These are phyloP conservation scores for Balaeniceps rex DNA, from an alignment of 2,113 vertebrate genomes.

Conservation along the genomic window DNA sequence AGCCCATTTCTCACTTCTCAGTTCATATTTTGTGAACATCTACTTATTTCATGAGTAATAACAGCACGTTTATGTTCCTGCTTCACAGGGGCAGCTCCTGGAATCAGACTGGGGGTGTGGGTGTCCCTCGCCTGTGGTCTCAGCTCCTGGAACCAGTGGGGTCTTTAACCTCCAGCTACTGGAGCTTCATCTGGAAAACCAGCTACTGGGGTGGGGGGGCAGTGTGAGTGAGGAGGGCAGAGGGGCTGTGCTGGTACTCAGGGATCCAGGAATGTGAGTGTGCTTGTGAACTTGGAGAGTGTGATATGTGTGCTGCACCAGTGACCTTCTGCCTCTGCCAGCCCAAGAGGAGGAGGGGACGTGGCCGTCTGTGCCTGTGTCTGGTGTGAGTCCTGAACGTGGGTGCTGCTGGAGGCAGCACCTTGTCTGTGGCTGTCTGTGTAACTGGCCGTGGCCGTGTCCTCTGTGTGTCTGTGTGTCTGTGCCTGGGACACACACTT, in stretches of 20 bases:
- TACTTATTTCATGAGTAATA: background rate
- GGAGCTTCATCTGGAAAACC: fast-evolving
- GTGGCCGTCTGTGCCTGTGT: background rate
- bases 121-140: background rate
- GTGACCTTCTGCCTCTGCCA: background rate
- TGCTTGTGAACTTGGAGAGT: background rate
- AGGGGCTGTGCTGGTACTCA: fast-evolving
- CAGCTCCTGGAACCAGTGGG: background rate
- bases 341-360: background rate
- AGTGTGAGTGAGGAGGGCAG: background rate
- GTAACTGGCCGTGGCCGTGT: fast-evolving
- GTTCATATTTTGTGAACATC: background rate
- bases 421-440: fast-evolving
- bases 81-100: background rate
- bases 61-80: background rate
- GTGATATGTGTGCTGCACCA: background rate
- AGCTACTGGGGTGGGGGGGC: background rate
- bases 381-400: too few relatives aligned
- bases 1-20: background rate
- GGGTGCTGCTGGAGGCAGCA: background rate
- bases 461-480: too few relatives aligned
- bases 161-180: background rate
- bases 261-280: fast-evolving
- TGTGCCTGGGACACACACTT: background rate
- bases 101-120: background rate